Evolutionary conservation across 2,113 vertebrate species (phyloP).

Genomic region (Urocolius indicus): DNA sequence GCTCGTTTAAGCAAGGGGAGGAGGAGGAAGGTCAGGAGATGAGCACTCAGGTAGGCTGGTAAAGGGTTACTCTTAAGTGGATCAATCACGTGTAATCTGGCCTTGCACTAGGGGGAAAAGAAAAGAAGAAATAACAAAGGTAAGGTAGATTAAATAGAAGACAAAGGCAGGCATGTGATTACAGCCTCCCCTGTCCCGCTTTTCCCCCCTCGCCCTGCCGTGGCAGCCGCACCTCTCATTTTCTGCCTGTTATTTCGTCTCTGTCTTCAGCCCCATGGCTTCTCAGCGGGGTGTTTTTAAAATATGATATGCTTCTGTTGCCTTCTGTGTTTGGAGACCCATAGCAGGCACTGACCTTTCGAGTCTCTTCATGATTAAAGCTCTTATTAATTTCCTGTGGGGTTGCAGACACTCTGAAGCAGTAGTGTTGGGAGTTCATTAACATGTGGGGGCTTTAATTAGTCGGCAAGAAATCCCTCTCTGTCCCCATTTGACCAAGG

Average conservation of each 20-base stretch:
- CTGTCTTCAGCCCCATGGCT: not conserved
- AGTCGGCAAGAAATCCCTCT: constrained; percentile 55
- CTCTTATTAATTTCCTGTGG: constrained; percentile 79
- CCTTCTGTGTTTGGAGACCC: constrained; percentile 63
- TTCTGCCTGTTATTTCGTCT: not conserved
- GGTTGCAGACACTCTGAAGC: constrained; percentile 56
- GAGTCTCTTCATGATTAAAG: constrained; percentile 72
- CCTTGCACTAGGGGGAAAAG: not conserved
- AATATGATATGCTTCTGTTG: constrained; percentile 42
- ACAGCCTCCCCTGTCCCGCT: not conserved
- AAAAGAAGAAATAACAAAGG: not conserved
- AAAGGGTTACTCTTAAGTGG: constrained; percentile 12
- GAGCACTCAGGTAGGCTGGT: not conserved
- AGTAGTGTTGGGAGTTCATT: constrained; percentile 72
- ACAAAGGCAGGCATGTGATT: not conserved
- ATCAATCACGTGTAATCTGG: not conserved
- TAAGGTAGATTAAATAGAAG: constrained; percentile 25
- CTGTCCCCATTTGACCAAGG: constrained; percentile 49
- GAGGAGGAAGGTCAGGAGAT: not conserved
- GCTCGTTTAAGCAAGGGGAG: not conserved
- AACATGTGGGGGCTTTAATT: constrained; percentile 76
- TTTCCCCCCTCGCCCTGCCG: not conserved
- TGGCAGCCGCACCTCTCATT: not conserved
- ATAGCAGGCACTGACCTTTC: constrained; percentile 74
- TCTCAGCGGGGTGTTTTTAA: constrained; percentile 27